Evolutionary conservation across 2,888 invertebrate species (phyloP).

Genomic region (Acronicta aceris): DNA sequence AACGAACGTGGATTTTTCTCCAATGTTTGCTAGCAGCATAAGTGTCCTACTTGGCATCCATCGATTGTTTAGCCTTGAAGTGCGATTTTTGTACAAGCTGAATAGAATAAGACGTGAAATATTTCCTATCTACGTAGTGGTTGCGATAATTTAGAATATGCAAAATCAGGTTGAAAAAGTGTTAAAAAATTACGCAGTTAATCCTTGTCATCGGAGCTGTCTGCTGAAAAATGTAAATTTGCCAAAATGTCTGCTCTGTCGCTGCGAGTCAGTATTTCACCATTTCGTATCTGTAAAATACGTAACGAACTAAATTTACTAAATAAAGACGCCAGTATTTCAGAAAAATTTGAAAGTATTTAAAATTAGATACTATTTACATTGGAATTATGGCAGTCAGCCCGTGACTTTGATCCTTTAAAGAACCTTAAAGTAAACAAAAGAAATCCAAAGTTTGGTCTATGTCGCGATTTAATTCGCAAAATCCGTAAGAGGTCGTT

Average conservation of each 20-base stretch:
- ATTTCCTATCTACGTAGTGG: not conserved
- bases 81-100: not conserved
- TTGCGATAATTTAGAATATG: slow-evolving; percentile 10
- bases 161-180: slow-evolving; percentile 8
- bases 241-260: slow-evolving; percentile 8
- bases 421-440: too few species aligned
- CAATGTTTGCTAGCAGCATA: slow-evolving; percentile 42
- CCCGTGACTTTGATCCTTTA: too few species aligned
- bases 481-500: too few species aligned
- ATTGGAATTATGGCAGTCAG: too few species aligned
- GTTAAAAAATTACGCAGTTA: slow-evolving; percentile 13
- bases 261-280: slow-evolving; percentile 8
- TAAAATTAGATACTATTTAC: too few species aligned
- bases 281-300: slow-evolving; percentile 11
- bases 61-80: slow-evolving; percentile 45
- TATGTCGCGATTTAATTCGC: too few species aligned
- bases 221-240: slow-evolving; percentile 30
- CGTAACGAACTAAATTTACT: not conserved
- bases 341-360: not conserved
- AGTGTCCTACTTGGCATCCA: slow-evolving; percentile 44
- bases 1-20: slow-evolving; percentile 43
- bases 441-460: too few species aligned
- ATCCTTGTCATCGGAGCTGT: slow-evolving; percentile 4
- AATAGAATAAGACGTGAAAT: slow-evolving; percentile 2
- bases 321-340: not conserved